Conservation (phyloP, 2,888 invertebrate species). For the Punctoribates punctum region DNA sequence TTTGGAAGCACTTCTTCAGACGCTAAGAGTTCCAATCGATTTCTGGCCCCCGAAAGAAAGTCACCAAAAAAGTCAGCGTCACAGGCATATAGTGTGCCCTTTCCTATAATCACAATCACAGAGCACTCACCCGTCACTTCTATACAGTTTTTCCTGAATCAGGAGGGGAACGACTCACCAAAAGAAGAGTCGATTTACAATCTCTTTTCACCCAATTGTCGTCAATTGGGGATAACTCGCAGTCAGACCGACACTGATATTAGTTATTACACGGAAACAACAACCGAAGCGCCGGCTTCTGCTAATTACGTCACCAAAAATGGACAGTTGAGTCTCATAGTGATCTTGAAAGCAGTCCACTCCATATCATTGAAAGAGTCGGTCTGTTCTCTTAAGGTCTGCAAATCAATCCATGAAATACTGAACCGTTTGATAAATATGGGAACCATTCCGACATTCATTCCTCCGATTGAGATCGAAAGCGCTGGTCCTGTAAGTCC, state of each 20-base stretch:
- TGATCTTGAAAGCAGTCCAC: slow-evolving; percentile 81
- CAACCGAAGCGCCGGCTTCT: slow-evolving; percentile 82
- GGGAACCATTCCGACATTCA: slow-evolving; percentile 55
- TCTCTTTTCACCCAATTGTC: slow-evolving; percentile 48
- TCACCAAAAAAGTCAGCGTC: slow-evolving; percentile 45
- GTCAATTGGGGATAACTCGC: slow-evolving; percentile 70
- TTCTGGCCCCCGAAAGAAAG: slow-evolving; percentile 6
- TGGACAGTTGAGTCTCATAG: slow-evolving; percentile 86
- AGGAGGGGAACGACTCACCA: slow-evolving; percentile 61
- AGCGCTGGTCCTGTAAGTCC: slow-evolving; percentile 9
- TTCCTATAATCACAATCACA: slow-evolving; percentile 94
- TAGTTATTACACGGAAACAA: slow-evolving; percentile 77
- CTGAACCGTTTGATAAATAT: slow-evolving; percentile 87
- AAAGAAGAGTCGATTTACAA: slow-evolving; percentile 42
- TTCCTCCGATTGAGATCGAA: slow-evolving; percentile 1
- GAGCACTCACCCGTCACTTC: slow-evolving; percentile 86
- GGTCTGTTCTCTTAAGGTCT: slow-evolving; percentile 75
- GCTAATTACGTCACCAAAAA: slow-evolving; percentile 88
- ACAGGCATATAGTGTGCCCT: slow-evolving; percentile 63
- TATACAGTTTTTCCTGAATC: slow-evolving; percentile 67
- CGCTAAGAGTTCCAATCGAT: neutral
- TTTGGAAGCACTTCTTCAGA: neutral
- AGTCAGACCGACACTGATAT: slow-evolving; percentile 77
- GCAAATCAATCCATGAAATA: slow-evolving; percentile 87
- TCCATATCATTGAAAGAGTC: slow-evolving; percentile 79